Evolutionary conservation across 1,140 invertebrate genomes (phyloP).

Genomic region (Aphaenogaster ashmeadi): DNA sequence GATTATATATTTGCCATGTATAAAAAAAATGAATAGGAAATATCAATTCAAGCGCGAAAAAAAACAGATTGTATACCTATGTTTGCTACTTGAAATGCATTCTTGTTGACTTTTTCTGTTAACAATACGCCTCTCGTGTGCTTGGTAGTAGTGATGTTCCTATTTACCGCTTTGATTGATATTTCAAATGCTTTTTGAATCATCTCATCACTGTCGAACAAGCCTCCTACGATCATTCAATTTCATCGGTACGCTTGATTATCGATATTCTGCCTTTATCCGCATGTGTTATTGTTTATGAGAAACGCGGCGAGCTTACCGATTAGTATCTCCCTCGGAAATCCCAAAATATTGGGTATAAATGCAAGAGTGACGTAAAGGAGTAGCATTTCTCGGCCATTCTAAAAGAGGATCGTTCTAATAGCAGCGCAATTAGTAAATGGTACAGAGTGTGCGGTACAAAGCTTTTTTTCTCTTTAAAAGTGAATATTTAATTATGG

Average conservation of each 20-base stretch:
- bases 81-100: conserved; percentile 69
- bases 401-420: conserved; percentile 61
- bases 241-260: background rate
- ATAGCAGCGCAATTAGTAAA: conserved; percentile 22
- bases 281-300: background rate
- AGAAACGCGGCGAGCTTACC: conserved; percentile 51
- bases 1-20: background rate
- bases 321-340: conserved; percentile 57
- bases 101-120: conserved; percentile 47
- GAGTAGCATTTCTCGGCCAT: conserved; percentile 56
- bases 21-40: background rate
- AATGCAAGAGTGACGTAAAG: conserved; percentile 46
- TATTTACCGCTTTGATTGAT: conserved; percentile 69
- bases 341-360: conserved; percentile 61
- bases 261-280: background rate
- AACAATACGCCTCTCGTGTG: conserved; percentile 46
- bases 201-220: conserved; percentile 73
- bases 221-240: conserved; percentile 67
- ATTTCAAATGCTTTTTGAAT: conserved; percentile 72
- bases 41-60: background rate
- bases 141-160: conserved; percentile 52
- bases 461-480: background rate
- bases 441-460: background rate
- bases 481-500: conserved; percentile 9
- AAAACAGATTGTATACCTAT: conserved; percentile 58